Percentiles rank a stretch among this genome's conserved stretches.
Evolutionary conservation across 2,113 vertebrate genomes (phyloP).

Genomic region (Arothron firmamentum): DNA sequence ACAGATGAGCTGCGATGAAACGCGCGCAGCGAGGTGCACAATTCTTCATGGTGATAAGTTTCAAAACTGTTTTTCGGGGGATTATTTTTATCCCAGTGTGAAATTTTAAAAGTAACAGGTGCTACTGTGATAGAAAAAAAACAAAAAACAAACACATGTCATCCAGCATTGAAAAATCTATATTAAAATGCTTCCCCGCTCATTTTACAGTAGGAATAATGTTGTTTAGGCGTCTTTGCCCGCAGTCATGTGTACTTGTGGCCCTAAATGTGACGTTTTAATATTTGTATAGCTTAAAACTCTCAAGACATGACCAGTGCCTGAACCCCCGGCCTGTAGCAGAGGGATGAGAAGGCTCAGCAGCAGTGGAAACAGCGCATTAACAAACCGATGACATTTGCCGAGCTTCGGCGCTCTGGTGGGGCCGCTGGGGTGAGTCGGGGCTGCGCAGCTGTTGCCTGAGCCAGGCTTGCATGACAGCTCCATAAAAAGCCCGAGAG

Average conservation of each 20-base stretch:
- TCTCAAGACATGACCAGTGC: constrained; percentile 58
- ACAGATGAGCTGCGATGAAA: no score
- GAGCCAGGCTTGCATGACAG: constrained; percentile 62
- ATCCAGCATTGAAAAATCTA: background rate
- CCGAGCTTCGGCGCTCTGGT: constrained; percentile 59
- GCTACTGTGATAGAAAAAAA: no score
- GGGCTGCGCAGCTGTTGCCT: constrained; percentile 69
- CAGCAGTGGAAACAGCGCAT: constrained; percentile 58
- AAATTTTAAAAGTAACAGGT: no score
- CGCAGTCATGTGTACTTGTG: background rate
- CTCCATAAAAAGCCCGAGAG: constrained; percentile 69
- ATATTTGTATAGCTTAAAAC: constrained; percentile 17
- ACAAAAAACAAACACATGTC: no score
- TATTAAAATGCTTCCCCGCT: background rate
- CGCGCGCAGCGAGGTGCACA: no score
- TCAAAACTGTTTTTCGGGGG: no score
- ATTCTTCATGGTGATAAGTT: no score
- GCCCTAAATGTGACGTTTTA: background rate
- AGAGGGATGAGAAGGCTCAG: constrained; percentile 38
- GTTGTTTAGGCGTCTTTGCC: background rate
- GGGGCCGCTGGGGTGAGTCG: constrained; percentile 47
- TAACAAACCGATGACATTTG: constrained; percentile 70
- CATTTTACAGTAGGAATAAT: background rate
- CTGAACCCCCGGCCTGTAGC: constrained; percentile 58
- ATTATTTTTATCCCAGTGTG: no score